Evolutionary conservation across 35 echinoderm and acorn worm genomes (phyloP).

Genomic region (Stichopus chloronotus): DNA sequence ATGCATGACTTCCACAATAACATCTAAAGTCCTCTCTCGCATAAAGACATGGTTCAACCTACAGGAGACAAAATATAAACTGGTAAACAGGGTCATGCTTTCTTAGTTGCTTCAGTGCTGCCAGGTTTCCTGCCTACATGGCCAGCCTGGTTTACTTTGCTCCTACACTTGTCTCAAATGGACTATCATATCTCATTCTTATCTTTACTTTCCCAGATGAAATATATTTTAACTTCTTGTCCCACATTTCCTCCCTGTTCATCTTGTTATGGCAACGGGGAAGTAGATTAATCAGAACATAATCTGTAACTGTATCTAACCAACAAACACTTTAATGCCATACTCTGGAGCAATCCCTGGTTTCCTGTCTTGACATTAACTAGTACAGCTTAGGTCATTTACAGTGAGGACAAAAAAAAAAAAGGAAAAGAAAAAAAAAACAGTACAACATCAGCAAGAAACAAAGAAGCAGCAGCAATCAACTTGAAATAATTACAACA

Average conservation of each 20-base stretch:
- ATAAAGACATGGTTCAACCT: neutral
- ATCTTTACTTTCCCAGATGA: neutral
- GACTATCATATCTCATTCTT: neutral
- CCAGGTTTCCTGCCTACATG: neutral
- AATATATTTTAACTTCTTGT: neutral
- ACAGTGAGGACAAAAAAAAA: too few relatives aligned
- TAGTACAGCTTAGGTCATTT: too few relatives aligned
- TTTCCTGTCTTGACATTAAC: neutral
- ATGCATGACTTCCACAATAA: neutral
- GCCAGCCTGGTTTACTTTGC: neutral
- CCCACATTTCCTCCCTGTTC: neutral
- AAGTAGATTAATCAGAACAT: neutral
- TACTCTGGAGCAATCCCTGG: neutral
- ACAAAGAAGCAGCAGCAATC: too few relatives aligned
- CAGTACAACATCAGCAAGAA: too few relatives aligned
- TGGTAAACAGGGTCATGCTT: neutral
- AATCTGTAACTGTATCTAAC: neutral
- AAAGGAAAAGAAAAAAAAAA: too few relatives aligned
- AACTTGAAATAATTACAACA: too few relatives aligned
- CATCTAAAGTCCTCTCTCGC: neutral
- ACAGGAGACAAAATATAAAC: neutral
- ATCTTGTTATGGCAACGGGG: neutral
- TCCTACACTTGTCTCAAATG: neutral
- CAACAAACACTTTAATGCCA: neutral
- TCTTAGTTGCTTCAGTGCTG: neutral